Conservation (phyloP, 2,888 invertebrate species). For the Rapana venosa region DNA sequence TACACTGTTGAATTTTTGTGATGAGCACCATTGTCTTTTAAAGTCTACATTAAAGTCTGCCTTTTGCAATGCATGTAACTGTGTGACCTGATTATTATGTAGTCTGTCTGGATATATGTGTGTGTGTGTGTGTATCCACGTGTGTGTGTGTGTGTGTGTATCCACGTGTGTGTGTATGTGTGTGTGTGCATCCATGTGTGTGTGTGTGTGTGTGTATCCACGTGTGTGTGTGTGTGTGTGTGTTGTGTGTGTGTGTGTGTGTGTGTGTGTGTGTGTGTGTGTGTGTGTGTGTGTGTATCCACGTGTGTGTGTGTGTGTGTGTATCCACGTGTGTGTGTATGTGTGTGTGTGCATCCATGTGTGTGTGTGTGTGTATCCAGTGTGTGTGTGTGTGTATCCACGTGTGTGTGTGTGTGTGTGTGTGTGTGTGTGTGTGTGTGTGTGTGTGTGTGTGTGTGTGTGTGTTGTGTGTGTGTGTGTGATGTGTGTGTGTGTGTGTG, state of each 20-base stretch:
- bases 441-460: too few relatives aligned
- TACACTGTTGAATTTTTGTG: background rate
- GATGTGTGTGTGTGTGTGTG: too few relatives aligned
- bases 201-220: background rate
- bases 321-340: background rate
- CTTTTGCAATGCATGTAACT: background rate
- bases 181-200: background rate
- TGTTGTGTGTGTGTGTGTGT: background rate
- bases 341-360: slow-evolving; percentile 7
- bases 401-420: background rate
- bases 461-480: too few relatives aligned
- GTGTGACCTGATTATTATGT: too few relatives aligned
- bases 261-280: background rate
- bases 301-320: background rate
- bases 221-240: background rate
- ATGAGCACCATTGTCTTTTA: background rate
- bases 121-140: background rate
- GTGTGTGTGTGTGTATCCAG: slow-evolving; percentile 11
- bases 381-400: background rate
- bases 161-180: too few relatives aligned
- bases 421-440: background rate
- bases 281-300: slow-evolving; percentile 16
- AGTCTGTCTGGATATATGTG: too few relatives aligned
- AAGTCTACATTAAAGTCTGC: background rate
- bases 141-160: background rate